Conservation (phyloP, 2,797 vertebrate species). For the Tiaroga cobitis region DNA sequence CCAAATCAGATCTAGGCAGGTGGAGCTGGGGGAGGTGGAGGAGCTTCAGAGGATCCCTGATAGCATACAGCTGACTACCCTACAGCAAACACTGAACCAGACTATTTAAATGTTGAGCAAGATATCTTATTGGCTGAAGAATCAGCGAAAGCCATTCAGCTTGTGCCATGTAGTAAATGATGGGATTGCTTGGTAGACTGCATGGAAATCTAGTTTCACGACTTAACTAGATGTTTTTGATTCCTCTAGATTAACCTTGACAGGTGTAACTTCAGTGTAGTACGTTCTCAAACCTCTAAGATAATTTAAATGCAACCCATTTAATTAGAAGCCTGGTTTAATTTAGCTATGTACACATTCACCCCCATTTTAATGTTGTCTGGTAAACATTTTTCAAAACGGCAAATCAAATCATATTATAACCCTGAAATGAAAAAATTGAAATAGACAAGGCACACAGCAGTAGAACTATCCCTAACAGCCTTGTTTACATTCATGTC, state of each 20-base stretch:
- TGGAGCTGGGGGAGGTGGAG: not conserved
- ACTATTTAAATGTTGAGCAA: not conserved
- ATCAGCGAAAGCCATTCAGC: not conserved
- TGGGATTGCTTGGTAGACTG: too few species aligned
- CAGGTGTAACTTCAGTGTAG: not conserved
- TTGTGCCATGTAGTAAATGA: not conserved
- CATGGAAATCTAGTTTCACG: not conserved
- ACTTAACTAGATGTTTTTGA: not conserved
- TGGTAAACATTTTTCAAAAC: not conserved
- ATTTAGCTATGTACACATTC: not conserved
- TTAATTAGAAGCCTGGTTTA: not conserved
- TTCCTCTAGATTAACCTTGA: not conserved
- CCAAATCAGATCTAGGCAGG: not conserved
- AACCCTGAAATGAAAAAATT: not conserved
- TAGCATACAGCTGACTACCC: not conserved
- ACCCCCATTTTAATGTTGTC: not conserved
- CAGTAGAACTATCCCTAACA: not conserved
- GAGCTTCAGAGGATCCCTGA: not conserved
- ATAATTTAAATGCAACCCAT: not conserved
- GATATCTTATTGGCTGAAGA: not conserved
- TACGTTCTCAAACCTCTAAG: not conserved
- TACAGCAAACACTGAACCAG: not conserved
- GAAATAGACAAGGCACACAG: not conserved
- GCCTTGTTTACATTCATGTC: slow-evolving; percentile 13
- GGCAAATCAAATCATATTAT: not conserved